Evolutionary conservation across 2,797 vertebrate genomes (phyloP), one percentile per base, ranked within the genome.

Genomic region (Anguilla anguilla): DNA sequence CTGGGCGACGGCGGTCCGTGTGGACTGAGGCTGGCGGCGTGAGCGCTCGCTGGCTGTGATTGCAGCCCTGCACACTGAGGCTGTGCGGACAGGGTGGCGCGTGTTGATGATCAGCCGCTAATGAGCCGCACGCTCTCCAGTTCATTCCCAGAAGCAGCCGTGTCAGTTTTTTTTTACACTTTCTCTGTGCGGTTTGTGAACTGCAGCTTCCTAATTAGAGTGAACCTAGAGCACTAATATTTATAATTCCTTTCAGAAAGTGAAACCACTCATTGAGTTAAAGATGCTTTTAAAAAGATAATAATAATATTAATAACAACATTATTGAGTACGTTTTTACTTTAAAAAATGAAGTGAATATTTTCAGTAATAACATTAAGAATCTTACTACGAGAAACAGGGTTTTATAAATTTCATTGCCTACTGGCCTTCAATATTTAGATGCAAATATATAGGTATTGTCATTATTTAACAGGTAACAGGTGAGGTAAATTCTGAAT

Each of bases 181-280:
- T 85, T 85, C 19, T n/a, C 55, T 15, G 53, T 53, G 83, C 39
- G 83, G 59, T 43, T 85, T 81, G 43, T 9, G 43, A 81, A 81
- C 25, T 49, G 77, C 31, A 0, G 22, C 7, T 81, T 81, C 7
- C 22, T 81, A 81, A 49, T 81, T 81, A 25, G 43, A 81, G 77
- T 81, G 77, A 81, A 81, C 17, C 7, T 17, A 11, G 77, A 49
- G 77, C 77, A 46, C 17, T 81, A 25, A 81, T 25, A 81, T 22
- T 81, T 49, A 49, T 43, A 49, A 81, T 49, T 49, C 15, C 39
- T 81, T 49, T 49, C 2, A 81, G 77, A 46, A 81, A 81, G 22
- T 43, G 39, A 49, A 49, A 25, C 77, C 77, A 49, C 77, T 25
- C 22, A 15, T 64, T 86, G 61, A 72, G 43, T 86, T n/a, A 49